phyloP scores from a whole-genome alignment of 2,888 invertebrate genomes.

The Drosophila macrospina region DNA sequence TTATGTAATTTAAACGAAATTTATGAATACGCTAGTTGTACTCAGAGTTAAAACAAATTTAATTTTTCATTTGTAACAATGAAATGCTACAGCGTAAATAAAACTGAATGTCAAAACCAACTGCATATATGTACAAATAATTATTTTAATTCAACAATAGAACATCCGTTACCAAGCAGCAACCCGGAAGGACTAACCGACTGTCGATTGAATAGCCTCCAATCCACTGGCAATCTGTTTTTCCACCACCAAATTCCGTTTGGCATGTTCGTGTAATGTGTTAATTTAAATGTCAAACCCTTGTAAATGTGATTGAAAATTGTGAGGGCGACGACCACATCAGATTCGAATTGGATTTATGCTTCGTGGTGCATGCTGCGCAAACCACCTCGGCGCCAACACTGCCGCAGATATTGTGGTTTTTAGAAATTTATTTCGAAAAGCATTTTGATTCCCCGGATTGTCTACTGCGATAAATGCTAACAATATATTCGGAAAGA shows the following conservation, averaged over 20 bases:
- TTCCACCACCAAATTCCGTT: constrained; percentile 40
- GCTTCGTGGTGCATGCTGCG: constrained; percentile 70
- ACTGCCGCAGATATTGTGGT: constrained; percentile 58
- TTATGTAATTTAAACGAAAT: constrained; percentile 80
- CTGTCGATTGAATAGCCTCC: constrained; percentile 9
- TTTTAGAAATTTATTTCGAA: constrained; percentile 38
- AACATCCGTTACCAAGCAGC: constrained; percentile 30
- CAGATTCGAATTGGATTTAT: constrained; percentile 67
- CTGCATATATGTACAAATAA: constrained; percentile 4
- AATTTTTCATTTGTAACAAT: constrained; percentile 75
- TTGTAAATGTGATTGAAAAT: constrained; percentile 49
- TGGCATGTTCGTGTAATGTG: constrained; percentile 26
- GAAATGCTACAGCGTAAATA: constrained; percentile 74
- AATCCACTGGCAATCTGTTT: constrained; percentile 10
- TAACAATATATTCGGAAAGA: neutral
- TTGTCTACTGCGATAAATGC: constrained; percentile 4
- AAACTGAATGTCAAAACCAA: constrained; percentile 72
- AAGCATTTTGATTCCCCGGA: constrained; percentile 21
- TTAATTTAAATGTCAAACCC: constrained; percentile 65
- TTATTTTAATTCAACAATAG: constrained; percentile 17
- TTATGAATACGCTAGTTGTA: constrained; percentile 76
- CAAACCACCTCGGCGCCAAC: constrained; percentile 40
- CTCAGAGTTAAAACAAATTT: constrained; percentile 62
- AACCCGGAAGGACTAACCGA: constrained; percentile 53
- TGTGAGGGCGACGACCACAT: constrained; percentile 31